Percentiles rank a stretch among this genome's conserved stretches.
Conservation (phyloP, 2,888 invertebrate genomes). For the Ischnura elegans region DNA sequence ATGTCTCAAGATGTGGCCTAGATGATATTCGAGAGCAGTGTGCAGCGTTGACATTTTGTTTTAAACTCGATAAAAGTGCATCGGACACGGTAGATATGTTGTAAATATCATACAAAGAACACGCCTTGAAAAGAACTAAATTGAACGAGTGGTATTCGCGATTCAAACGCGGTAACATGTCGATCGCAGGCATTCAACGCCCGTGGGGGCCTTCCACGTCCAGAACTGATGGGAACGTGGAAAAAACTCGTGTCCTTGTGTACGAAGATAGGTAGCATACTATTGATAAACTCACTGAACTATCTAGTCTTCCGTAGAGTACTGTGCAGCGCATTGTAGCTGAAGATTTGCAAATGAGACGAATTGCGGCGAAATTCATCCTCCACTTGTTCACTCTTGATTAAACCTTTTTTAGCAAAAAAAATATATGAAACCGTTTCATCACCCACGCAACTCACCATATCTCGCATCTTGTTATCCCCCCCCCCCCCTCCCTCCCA, state of each 20-base stretch:
- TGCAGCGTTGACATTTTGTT: neutral
- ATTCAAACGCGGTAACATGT: neutral
- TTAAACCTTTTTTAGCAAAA: too few relatives aligned
- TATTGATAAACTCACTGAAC: neutral
- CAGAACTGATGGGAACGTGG: constrained; percentile 11
- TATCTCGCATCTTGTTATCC: too few relatives aligned
- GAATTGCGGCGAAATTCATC: neutral
- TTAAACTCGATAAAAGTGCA: neutral
- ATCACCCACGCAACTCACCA: too few relatives aligned
- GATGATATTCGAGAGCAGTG: neutral
- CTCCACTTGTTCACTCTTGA: neutral
- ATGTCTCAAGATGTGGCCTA: neutral
- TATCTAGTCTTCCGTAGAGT: neutral
- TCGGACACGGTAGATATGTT: neutral
- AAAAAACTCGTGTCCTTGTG: neutral
- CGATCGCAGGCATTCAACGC: neutral
- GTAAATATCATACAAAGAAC: neutral
- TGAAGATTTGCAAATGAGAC: neutral
- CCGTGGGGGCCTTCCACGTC: neutral
- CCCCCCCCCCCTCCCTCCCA: too few relatives aligned
- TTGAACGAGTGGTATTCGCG: too few relatives aligned
- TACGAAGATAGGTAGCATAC: neutral
- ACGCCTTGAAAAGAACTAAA: neutral
- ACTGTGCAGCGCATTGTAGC: neutral
- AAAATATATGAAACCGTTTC: too few relatives aligned